phyloP scores from a whole-genome alignment of 1,140 invertebrate genomes.

The Trachymyrmex cornetzi region DNA sequence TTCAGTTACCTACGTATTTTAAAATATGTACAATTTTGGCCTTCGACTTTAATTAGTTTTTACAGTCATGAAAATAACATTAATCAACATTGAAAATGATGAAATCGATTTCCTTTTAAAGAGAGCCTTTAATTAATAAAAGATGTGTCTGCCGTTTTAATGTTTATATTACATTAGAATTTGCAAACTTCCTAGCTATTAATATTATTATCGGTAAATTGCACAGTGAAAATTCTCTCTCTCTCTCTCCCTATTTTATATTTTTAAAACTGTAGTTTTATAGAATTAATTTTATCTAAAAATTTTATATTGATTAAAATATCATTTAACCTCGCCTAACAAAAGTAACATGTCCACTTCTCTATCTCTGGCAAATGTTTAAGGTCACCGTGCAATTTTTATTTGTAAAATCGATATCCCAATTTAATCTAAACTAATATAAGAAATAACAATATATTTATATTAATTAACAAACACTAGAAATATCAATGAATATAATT shows the following conservation, averaged over 20 bases:
- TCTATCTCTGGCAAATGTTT: background rate
- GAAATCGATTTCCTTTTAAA: background rate
- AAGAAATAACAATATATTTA: background rate
- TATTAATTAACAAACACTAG: background rate
- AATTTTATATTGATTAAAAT: background rate
- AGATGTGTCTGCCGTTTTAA: background rate
- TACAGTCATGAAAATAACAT: background rate
- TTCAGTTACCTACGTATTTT: background rate
- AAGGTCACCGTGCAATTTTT: background rate
- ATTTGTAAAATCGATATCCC: background rate
- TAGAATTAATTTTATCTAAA: background rate
- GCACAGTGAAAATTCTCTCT: background rate
- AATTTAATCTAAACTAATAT: background rate
- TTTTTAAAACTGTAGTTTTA: conserved; percentile 15
- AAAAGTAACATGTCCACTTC: background rate
- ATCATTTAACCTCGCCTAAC: background rate
- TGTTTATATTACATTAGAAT: background rate
- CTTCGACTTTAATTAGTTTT: background rate
- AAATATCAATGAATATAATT: background rate
- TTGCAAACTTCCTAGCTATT: background rate
- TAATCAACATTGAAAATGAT: background rate
- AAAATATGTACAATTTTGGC: background rate
- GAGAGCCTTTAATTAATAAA: background rate
- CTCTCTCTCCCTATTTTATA: background rate
- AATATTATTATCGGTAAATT: conserved; percentile 3